A percentile compares a stretch with the other conserved stretches of the same genome.
Conservation (phyloP, 2,113 vertebrate species). For the Psilopsiagon aymara region DNA sequence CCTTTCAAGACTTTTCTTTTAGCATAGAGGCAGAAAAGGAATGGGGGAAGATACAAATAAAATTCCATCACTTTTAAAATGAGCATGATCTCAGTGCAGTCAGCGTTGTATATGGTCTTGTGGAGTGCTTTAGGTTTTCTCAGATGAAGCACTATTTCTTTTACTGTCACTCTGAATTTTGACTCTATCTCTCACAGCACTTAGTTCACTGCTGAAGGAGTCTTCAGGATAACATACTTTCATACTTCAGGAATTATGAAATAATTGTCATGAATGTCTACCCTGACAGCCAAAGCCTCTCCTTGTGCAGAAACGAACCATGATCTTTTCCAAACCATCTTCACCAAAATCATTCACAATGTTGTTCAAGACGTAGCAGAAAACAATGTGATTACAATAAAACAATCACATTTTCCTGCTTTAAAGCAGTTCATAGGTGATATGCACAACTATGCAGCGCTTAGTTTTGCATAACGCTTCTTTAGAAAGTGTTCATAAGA, state of each 20-base stretch:
- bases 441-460: background rate
- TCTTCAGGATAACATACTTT: background rate
- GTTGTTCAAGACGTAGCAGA: background rate
- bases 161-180: slow-evolving; percentile 28
- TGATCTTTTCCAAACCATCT: background rate
- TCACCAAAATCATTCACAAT: background rate
- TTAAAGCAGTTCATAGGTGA: background rate
- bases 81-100: background rate
- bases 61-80: background rate
- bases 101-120: background rate
- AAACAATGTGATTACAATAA: background rate
- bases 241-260: background rate
- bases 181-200: background rate
- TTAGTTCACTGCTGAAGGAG: background rate
- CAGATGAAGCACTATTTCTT: slow-evolving; percentile 20
- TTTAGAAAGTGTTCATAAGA: background rate
- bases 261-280: background rate
- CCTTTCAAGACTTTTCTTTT: background rate
- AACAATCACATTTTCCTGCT: background rate
- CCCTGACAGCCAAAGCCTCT: background rate
- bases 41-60: background rate
- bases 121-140: slow-evolving; percentile 5
- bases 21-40: background rate
- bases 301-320: background rate
- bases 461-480: background rate